Evolutionary conservation across 2,888 invertebrate species (phyloP).

Genomic region (Eumerus sabulonum): DNA sequence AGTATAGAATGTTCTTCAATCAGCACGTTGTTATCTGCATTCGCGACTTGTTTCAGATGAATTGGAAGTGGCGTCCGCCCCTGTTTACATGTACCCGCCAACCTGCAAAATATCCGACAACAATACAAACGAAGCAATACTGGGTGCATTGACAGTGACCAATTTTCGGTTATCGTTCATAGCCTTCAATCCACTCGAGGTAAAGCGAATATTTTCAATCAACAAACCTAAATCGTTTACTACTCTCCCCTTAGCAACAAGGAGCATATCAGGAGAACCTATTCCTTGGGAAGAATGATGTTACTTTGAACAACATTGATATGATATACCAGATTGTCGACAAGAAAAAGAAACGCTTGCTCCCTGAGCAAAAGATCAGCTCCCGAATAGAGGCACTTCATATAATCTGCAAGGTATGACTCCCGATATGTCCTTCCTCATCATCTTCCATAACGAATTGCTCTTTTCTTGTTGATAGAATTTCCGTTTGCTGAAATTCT

Average conservation of each 20-base stretch:
- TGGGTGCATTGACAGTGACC: conserved; percentile 92
- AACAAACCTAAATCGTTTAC: no score
- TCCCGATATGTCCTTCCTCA: not conserved
- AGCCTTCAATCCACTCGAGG: conserved; percentile 78
- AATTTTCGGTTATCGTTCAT: conserved; percentile 96
- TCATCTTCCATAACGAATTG: conserved; percentile 6
- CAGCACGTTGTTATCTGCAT: no score
- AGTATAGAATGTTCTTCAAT: no score
- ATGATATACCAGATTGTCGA: conserved; percentile 76
- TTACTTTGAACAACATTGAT: conserved; percentile 78
- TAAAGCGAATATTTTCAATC: conserved; percentile 3
- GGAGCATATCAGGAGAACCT: conserved; percentile 75
- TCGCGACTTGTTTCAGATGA: conserved; percentile 79
- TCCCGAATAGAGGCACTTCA: conserved; percentile 77
- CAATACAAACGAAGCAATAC: conserved; percentile 87
- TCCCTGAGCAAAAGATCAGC: conserved; percentile 76
- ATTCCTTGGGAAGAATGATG: conserved; percentile 76
- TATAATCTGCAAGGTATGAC: conserved; percentile 76
- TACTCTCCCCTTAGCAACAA: conserved; percentile 60
- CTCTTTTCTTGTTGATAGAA: conserved; percentile 82
- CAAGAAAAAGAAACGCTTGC: conserved; percentile 75
- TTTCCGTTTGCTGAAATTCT: conserved; percentile 91
- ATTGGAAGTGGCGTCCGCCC: conserved; percentile 89
- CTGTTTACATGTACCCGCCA: conserved; percentile 91
- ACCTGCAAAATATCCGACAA: conserved; percentile 79